phyloP scores from a whole-genome alignment of 1,140 invertebrate genomes.

The Trachelipus rathkii region DNA sequence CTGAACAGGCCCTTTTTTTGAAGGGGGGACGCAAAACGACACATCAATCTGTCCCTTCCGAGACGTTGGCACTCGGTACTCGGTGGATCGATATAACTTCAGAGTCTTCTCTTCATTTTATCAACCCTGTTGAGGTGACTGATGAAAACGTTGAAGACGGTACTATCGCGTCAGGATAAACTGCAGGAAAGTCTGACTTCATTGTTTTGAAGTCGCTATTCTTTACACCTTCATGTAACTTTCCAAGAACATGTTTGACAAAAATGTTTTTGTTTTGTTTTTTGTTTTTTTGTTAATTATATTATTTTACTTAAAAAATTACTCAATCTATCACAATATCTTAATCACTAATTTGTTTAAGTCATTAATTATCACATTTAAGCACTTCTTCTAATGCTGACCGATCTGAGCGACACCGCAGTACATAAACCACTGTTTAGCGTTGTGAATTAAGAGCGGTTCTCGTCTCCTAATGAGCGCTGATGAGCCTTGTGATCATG shows the following conservation, averaged over 20 bases:
- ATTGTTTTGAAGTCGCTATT: no score
- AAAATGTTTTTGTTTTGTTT: no score
- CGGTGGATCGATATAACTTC: not conserved
- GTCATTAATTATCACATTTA: not conserved
- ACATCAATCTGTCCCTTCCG: conserved; percentile 6
- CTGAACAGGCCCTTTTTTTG: not conserved
- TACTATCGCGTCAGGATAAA: not conserved
- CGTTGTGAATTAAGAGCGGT: conserved; percentile 6
- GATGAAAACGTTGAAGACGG: not conserved
- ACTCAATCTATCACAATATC: no score
- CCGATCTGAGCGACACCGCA: not conserved
- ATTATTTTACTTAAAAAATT: no score
- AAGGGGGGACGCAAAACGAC: not conserved
- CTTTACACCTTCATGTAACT: no score
- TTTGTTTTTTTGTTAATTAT: no score
- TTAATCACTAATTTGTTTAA: no score
- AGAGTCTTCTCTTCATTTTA: not conserved
- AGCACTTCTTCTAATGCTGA: not conserved
- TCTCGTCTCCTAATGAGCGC: conserved; percentile 3
- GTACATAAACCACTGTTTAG: conserved; percentile 9
- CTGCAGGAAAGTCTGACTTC: no score
- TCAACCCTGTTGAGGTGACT: not conserved
- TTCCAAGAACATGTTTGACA: no score
- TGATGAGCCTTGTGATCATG: conserved; percentile 3
- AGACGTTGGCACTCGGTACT: not conserved